These are phyloP conservation scores for Calameuta pallipes DNA, from an alignment of 2,888 invertebrate genomes.

Conservation along the genomic window DNA sequence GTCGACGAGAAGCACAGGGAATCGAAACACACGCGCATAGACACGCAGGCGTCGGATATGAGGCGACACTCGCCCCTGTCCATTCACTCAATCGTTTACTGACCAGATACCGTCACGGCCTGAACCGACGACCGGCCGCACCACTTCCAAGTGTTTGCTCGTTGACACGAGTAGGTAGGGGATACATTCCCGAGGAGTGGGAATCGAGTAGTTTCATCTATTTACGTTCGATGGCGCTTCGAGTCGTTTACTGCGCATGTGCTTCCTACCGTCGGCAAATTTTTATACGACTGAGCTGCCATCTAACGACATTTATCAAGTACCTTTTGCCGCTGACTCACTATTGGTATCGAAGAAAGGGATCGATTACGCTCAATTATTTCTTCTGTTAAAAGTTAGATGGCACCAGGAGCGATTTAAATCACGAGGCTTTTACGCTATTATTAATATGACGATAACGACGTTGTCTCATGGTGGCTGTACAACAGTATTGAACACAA, in stretches of 20 bases:
- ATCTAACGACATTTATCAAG: not conserved
- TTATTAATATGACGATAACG: not conserved
- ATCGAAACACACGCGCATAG: constrained; percentile 93
- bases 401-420: not conserved
- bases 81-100: constrained; percentile 51
- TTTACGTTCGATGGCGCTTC: constrained; percentile 9
- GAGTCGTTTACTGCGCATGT: not conserved
- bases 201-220: not conserved
- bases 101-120: constrained; percentile 18
- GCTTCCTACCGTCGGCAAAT: not conserved
- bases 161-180: constrained; percentile 11
- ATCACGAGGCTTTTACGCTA: not conserved
- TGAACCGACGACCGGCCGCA: constrained; percentile 31
- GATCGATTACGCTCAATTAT: not conserved
- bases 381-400: not conserved
- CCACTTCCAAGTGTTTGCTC: constrained; percentile 38
- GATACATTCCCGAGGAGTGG: not conserved
- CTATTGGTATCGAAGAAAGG: not conserved
- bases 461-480: not conserved
- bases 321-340: not conserved
- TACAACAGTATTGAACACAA: not conserved
- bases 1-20: constrained; percentile 89
- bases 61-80: constrained; percentile 60
- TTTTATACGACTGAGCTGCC: not conserved
- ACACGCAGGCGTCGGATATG: constrained; percentile 70